Evolutionary conservation across 2,888 invertebrate genomes (phyloP).

Genomic region (Ectobius pallidus): DNA sequence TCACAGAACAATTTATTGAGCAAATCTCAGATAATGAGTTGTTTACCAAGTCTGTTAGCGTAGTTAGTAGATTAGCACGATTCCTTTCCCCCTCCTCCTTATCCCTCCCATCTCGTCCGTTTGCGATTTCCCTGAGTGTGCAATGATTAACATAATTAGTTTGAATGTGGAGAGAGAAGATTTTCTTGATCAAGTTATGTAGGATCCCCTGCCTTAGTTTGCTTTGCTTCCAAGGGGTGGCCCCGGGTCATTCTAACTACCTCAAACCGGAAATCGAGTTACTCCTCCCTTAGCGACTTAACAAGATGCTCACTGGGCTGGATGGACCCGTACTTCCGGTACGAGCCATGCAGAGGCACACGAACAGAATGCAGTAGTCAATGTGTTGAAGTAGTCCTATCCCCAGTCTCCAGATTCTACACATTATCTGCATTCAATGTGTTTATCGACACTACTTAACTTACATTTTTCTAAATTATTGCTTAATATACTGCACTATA

Average conservation of each 20-base stretch:
- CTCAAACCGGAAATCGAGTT: slow-evolving; percentile 10
- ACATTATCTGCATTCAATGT: too few relatives aligned
- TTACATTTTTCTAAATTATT: too few relatives aligned
- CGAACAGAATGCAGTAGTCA: background rate
- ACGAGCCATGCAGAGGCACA: background rate
- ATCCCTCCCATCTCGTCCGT: background rate
- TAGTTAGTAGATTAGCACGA: background rate
- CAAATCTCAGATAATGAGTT: background rate
- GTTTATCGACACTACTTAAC: too few relatives aligned
- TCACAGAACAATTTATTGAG: too few relatives aligned
- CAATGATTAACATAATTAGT: slow-evolving; percentile 26
- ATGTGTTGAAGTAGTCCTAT: too few relatives aligned
- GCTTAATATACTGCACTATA: too few relatives aligned
- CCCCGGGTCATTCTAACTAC: background rate
- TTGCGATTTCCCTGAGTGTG: slow-evolving; percentile 20
- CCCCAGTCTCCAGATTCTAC: too few relatives aligned
- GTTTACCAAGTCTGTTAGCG: background rate
- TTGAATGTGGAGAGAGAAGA: background rate
- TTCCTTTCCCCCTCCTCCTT: background rate
- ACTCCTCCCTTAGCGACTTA: background rate
- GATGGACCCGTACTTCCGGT: background rate
- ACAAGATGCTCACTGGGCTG: slow-evolving; percentile 5
- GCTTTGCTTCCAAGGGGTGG: background rate
- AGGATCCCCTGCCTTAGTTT: background rate
- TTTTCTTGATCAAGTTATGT: slow-evolving; percentile 27